These are phyloP conservation scores for Spisula subtruncata DNA, from an alignment of 2,888 invertebrate genomes.

Conservation along the genomic window DNA sequence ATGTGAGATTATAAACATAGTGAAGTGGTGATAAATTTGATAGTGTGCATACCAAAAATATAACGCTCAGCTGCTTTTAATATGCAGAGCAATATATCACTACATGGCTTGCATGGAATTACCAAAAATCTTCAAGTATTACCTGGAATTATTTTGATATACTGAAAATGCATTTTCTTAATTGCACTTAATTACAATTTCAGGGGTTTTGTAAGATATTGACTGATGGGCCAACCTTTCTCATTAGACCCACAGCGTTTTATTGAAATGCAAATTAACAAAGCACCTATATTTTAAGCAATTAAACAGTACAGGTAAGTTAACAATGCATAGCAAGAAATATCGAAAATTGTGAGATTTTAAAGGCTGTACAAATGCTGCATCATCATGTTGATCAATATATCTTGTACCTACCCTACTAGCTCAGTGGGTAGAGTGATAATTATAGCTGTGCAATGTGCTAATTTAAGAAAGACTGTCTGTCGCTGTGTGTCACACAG, in stretches of 20 bases:
- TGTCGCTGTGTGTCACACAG: too few species aligned
- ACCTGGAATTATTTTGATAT: not conserved
- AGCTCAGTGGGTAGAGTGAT: too few species aligned
- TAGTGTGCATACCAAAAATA: slow-evolving; percentile 1
- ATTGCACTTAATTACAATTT: slow-evolving; percentile 7
- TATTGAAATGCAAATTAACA: not conserved
- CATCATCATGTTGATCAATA: too few species aligned
- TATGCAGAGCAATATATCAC: not conserved
- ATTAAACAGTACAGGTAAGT: too few species aligned
- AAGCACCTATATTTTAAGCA: too few species aligned
- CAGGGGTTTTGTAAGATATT: not conserved
- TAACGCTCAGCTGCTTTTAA: not conserved
- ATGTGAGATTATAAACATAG: not conserved
- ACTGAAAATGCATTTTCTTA: slow-evolving; percentile 2
- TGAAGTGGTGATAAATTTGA: not conserved
- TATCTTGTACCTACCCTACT: too few species aligned
- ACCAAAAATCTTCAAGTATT: not conserved
- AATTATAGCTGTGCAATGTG: too few species aligned
- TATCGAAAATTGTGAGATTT: too few species aligned
- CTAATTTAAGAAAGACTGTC: too few species aligned
- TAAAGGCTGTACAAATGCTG: too few species aligned
- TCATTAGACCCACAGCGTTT: not conserved
- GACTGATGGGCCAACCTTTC: slow-evolving; percentile 11
- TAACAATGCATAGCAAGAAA: too few species aligned
- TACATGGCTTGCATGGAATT: not conserved